Evolutionary conservation across 2,113 vertebrate genomes (phyloP).

Genomic region (Leptobrachium leishanense): DNA sequence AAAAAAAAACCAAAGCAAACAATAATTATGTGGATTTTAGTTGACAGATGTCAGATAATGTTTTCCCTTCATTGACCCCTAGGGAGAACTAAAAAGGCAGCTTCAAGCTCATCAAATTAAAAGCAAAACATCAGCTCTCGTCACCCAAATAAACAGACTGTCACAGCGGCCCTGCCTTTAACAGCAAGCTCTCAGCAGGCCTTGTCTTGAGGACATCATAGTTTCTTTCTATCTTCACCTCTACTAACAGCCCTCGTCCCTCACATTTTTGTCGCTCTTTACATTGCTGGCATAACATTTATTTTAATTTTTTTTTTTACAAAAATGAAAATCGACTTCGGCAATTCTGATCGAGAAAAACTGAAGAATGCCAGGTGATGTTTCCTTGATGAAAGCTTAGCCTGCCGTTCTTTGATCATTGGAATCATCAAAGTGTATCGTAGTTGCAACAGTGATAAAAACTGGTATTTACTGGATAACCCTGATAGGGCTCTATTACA

Average conservation of each 20-base stretch:
- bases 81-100: neutral
- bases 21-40: neutral
- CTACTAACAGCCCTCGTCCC: neutral
- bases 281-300: neutral
- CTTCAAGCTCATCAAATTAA: conserved; percentile 32
- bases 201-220: conserved; percentile 23
- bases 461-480: too few species aligned
- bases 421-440: too few species aligned
- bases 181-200: conserved; percentile 23
- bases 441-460: too few species aligned
- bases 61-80: conserved; percentile 36
- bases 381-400: too few species aligned
- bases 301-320: too few species aligned
- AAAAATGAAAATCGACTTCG: too few species aligned
- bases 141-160: conserved; percentile 33
- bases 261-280: neutral
- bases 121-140: conserved; percentile 14
- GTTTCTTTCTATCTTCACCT: neutral
- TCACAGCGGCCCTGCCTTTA: conserved; percentile 17
- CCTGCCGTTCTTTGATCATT: too few species aligned
- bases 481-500: too few species aligned
- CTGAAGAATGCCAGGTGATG: too few species aligned
- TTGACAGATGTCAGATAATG: conserved; percentile 16
- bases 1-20: neutral
- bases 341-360: too few species aligned